Conservation (phyloP, 2,113 vertebrate genomes). For the Thryonomys swinderianus region DNA sequence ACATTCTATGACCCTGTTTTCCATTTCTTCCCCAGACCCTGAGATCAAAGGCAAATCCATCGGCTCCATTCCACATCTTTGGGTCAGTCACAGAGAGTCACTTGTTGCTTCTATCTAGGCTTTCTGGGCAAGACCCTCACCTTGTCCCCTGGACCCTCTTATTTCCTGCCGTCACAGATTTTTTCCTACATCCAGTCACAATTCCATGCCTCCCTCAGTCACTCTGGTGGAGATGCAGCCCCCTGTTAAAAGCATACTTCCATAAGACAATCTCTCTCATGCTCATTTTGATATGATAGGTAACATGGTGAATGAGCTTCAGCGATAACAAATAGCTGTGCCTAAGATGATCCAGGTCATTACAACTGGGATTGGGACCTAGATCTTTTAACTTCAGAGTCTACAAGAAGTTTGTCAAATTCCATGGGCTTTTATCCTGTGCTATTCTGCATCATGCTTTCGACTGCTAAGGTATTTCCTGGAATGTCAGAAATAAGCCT, state of each 20-base stretch:
- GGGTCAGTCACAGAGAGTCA: neutral
- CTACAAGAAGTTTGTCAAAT: neutral
- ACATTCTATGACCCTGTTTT: neutral
- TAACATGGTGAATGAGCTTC: neutral
- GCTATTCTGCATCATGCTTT: neutral
- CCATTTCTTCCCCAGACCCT: neutral
- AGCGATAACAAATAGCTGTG: neutral
- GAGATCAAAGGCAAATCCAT: neutral
- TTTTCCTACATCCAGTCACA: neutral
- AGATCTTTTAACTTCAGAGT: neutral
- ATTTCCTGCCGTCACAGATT: neutral
- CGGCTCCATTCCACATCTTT: neutral
- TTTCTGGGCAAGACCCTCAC: neutral
- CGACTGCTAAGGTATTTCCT: neutral
- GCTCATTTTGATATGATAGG: neutral
- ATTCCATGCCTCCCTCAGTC: neutral
- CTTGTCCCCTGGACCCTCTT: neutral
- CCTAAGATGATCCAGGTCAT: too few relatives aligned
- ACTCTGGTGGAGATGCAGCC: too few relatives aligned
- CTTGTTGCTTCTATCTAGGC: neutral
- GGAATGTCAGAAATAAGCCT: neutral
- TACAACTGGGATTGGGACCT: neutral
- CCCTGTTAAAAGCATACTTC: neutral
- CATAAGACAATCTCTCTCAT: neutral
- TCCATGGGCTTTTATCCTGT: neutral